Evolutionary conservation across 2,888 invertebrate species (phyloP), one percentile per base, ranked within the genome.

Genomic region (Auanema sp.): DNA sequence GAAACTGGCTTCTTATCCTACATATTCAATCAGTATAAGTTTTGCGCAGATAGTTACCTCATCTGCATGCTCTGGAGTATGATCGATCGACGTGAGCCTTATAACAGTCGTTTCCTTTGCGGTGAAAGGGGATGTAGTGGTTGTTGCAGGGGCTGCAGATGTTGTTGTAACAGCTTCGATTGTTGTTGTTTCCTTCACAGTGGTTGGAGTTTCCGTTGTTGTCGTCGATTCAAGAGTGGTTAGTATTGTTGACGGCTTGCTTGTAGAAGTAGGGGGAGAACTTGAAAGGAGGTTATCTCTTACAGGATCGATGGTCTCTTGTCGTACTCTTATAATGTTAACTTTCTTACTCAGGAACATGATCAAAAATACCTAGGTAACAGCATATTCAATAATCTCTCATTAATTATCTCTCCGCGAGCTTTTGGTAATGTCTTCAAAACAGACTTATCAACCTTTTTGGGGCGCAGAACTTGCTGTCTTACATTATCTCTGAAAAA

Each of bases 391-490:
- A 77, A 51, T 43, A 77, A 64, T 24, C 73, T 70, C 21, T 66
- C 73, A 52, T 66, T 75, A 44, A 77, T 77, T 55, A 77, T 77
- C 53, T 77, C 73, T n/a, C 69, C 70, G 53, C 73, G 72, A 14
- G 64, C 66, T 51, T 68, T 69, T 21, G 67, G 71, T 12, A 69
- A 21, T 25, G 23, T 18, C 21, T 57, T 49, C 41, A 62, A 21
- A 6, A 25, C 50, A 16, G 47, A 23, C 23, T 51, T 25, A 51
- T 62, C 62, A n/a, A 57, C 40, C 6, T 50, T 47, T 16, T 47
- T 47, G 6, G 47, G 47, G 21, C 47, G 47, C 16, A 47, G 16
- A 18, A 47, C 16, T 47, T 18, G 47, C 47, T 47, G 16, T 16
- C 47, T 16, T 6, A 33, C 33, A 33, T 33, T 33, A 33, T 33